These are phyloP conservation scores for Drosophila ercepeae DNA, from an alignment of 1,140 invertebrate species.

Conservation along the genomic window DNA sequence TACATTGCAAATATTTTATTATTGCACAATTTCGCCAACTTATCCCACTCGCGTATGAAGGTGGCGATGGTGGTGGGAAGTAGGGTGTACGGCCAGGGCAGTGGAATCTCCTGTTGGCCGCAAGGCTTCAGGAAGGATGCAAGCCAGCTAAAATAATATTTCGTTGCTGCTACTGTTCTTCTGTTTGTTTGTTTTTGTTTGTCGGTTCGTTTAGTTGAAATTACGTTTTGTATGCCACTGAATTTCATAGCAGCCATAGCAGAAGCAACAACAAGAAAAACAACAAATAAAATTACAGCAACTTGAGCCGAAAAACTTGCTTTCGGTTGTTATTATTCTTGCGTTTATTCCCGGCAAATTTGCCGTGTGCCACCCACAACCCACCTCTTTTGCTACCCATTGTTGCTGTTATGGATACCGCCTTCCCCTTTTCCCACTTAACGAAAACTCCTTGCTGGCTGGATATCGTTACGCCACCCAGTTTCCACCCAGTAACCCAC, in stretches of 20 bases:
- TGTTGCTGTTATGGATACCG: constrained; percentile 60
- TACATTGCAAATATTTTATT: constrained; percentile 82
- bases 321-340: constrained; percentile 81
- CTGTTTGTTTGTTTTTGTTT: constrained; percentile 72
- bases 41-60: constrained; percentile 70
- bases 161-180: constrained; percentile 51
- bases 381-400: background rate
- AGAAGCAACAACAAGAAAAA: constrained; percentile 22
- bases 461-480: constrained; percentile 7
- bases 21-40: constrained; percentile 79
- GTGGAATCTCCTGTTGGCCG: constrained; percentile 33
- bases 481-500: constrained; percentile 11
- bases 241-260: constrained; percentile 68
- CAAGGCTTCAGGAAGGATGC: constrained; percentile 76
- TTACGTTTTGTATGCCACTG: constrained; percentile 81
- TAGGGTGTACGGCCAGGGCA: background rate
- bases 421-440: constrained; percentile 29
- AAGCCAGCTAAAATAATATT: constrained; percentile 81
- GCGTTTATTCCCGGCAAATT: constrained; percentile 79
- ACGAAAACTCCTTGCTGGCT: constrained; percentile 7
- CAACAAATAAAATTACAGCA: constrained; percentile 23
- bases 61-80: background rate
- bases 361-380: constrained; percentile 65
- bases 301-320: constrained; percentile 76
- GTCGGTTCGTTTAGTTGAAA: constrained; percentile 81